Evolutionary conservation across 1,140 invertebrate genomes (phyloP).

Genomic region (Melipona quadrifasciata): DNA sequence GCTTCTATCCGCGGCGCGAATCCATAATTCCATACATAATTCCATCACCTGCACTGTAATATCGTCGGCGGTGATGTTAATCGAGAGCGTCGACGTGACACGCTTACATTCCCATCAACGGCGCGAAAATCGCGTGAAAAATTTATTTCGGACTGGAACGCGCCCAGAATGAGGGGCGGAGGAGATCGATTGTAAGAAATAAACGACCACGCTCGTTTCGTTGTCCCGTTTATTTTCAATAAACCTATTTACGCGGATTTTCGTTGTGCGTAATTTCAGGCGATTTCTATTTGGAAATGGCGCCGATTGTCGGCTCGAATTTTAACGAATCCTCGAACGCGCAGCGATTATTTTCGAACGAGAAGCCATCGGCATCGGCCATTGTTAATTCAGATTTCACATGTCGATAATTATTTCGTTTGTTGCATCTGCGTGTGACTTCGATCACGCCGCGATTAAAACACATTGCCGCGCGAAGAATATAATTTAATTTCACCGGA

Average conservation of each 20-base stretch:
- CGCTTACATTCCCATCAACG: neutral
- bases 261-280: no score
- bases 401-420: slow-evolving; percentile 4
- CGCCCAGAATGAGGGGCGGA: no score
- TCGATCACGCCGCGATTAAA: slow-evolving; percentile 1
- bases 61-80: neutral
- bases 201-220: neutral
- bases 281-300: neutral
- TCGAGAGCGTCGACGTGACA: neutral
- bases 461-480: no score
- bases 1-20: no score
- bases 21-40: neutral
- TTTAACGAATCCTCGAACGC: neutral
- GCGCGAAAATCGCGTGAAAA: neutral
- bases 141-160: neutral
- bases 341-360: neutral
- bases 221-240: neutral
- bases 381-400: slow-evolving; percentile 14
- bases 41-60: neutral
- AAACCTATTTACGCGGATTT: slow-evolving; percentile 3
- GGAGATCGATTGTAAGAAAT: neutral
- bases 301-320: neutral
- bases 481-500: neutral
- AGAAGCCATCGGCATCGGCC: neutral
- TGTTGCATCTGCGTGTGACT: neutral